Base-by-base conservation (phyloP, 2,797 vertebrate genomes). In the Gadopsis bispinosus region DNA sequence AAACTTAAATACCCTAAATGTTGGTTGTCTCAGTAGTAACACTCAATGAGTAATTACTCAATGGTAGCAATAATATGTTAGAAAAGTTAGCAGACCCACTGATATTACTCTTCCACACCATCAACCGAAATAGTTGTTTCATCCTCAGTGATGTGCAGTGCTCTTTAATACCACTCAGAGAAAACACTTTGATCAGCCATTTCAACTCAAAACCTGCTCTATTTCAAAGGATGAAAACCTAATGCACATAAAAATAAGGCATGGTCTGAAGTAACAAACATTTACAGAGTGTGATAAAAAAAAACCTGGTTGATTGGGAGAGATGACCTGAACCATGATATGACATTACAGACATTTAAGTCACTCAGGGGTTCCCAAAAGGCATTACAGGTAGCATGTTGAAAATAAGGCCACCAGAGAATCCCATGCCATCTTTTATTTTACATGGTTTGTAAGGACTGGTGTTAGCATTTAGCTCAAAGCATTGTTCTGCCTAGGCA, bases 341-440 rank as follows among this genome's bases (percentile, higher is more conserved):
- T 37, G 35, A 37, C 9, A 37, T 10, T 2, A 37, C 37, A 37
- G 37, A 37, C 9, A 37, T 37, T n/a, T 4, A 29, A 66, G 35
- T 68, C 45, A 59, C 33, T 66, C 31, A 17, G 43, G 5, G n/a
- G 12, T 48, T 39, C 37, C 43, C 68, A 20, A 48, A 63, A 68
- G 10, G 53, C 17, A 61, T 71, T 67, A 56, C 11, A 9, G 43
- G 29, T 29, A 47, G 33, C 17, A 13, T 41, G 19, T 19, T 60
- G 35, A 60, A 65, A 64, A 51, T 37, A 41, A 51, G 35, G 54
- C 12, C 41, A 29, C 16, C 56, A 19, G 43, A 6, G 6, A 60
- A 53, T 53, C 26, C 35, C 43, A 7, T 47, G 50, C 50, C 22
- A 14, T 48, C n/a, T 62, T 63, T 63, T 20, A 50, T 37, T 63